Evolutionary conservation across 2,113 vertebrate genomes (phyloP).

Genomic region (Psophia crepitans): DNA sequence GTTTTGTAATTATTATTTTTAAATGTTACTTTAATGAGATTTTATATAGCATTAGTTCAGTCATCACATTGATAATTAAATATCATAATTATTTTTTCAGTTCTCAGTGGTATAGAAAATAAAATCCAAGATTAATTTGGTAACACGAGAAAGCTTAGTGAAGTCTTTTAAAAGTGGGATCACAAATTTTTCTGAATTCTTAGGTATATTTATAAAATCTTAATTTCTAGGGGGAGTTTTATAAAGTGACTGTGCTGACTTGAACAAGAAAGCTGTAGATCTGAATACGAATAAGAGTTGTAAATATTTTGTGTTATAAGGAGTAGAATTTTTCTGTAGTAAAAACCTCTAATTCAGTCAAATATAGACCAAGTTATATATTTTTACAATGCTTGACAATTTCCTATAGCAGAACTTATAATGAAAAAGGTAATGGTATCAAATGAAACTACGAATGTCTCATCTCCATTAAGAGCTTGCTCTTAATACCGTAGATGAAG

Average conservation of each 20-base stretch:
- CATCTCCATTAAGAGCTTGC: not conserved
- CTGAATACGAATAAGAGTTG: not conserved
- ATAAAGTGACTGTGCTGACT: not conserved
- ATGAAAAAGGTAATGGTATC: not conserved
- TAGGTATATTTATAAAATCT: not conserved
- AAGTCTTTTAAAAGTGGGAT: not conserved
- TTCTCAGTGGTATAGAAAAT: not conserved
- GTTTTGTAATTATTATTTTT: not conserved
- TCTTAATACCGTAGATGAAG: not conserved
- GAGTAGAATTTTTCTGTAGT: not conserved
- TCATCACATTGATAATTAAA: not conserved
- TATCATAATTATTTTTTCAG: not conserved
- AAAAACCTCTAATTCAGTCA: not conserved
- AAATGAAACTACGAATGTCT: not conserved
- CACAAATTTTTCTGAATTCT: not conserved
- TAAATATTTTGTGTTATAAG: not conserved
- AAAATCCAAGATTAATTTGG: not conserved
- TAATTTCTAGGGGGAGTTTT: not conserved
- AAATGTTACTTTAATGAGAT: not conserved
- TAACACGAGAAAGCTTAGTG: not conserved
- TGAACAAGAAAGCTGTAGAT: not conserved
- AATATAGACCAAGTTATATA: not conserved
- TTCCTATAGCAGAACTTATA: not conserved
- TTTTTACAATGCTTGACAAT: not conserved
- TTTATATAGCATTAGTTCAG: not conserved